Evolutionary conservation across 2,888 invertebrate genomes (phyloP).

Genomic region (Diachrysia chrysitis): DNA sequence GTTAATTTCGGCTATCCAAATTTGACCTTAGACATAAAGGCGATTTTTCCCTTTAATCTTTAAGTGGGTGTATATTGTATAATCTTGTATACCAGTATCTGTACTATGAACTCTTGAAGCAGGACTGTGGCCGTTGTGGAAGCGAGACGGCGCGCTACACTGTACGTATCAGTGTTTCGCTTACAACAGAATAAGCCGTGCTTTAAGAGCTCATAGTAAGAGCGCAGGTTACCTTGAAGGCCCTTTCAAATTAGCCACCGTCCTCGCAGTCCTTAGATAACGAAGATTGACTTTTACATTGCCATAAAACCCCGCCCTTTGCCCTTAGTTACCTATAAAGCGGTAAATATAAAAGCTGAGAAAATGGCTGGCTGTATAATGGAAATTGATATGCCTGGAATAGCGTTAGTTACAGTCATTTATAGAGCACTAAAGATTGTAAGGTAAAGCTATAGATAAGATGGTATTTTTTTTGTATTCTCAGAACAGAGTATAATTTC

Average conservation of each 20-base stretch:
- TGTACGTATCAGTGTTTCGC: too few species aligned
- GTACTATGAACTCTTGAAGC: too few species aligned
- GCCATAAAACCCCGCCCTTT: slow-evolving; percentile 64
- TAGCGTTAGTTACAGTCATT: slow-evolving; percentile 8
- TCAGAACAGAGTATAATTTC: too few species aligned
- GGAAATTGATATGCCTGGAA: slow-evolving; percentile 51
- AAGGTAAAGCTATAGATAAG: background rate
- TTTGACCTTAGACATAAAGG: background rate
- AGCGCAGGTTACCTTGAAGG: slow-evolving; percentile 54
- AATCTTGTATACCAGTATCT: background rate
- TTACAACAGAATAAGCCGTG: background rate
- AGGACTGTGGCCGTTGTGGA: too few species aligned
- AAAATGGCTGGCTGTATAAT: slow-evolving; percentile 43
- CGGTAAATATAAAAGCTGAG: slow-evolving; percentile 37
- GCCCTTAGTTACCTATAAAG: slow-evolving; percentile 50
- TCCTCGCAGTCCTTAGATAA: slow-evolving; percentile 62
- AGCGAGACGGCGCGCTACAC: too few species aligned
- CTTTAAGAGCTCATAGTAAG: slow-evolving; percentile 19
- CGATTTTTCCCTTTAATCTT: slow-evolving; percentile 22
- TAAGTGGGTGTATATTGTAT: background rate
- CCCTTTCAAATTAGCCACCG: slow-evolving; percentile 64
- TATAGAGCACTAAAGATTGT: background rate
- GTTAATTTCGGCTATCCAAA: background rate
- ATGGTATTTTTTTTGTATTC: background rate
- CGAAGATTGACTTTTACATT: slow-evolving; percentile 75